Conservation (phyloP, 2,888 invertebrate species). For the Cecidostiba fungosa region DNA sequence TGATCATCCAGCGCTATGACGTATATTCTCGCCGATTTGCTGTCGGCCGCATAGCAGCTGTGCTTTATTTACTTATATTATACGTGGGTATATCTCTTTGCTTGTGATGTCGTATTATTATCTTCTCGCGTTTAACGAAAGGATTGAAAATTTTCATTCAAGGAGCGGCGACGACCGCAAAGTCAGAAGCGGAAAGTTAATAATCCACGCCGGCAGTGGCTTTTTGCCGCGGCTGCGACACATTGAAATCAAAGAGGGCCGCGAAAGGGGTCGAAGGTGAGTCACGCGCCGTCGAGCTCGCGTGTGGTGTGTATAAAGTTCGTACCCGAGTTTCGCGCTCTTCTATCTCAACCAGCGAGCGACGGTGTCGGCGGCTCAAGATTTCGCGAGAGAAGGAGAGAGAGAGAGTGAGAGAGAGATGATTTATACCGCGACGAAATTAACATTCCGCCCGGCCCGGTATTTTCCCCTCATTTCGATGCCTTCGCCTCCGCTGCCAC, state of each 20-base stretch:
- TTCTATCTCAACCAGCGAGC: slow-evolving; percentile 35
- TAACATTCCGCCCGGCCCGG: slow-evolving; percentile 71
- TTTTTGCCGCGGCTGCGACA: slow-evolving; percentile 30
- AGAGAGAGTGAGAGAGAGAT: slow-evolving; percentile 62
- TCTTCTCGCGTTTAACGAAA: not conserved
- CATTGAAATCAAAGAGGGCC: slow-evolving; percentile 13
- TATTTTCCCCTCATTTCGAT: slow-evolving; percentile 72
- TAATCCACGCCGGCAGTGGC: slow-evolving; percentile 63
- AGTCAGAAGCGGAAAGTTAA: slow-evolving; percentile 65
- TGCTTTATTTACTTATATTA: not conserved
- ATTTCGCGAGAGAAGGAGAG: slow-evolving; percentile 47
- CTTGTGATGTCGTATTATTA: not conserved
- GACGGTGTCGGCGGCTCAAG: slow-evolving; percentile 25
- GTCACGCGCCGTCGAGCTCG: slow-evolving; percentile 64
- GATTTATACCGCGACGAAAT: slow-evolving; percentile 72
- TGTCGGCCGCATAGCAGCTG: not conserved
- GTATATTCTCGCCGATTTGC: slow-evolving; percentile 1
- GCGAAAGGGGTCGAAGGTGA: slow-evolving; percentile 69
- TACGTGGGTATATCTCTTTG: not conserved
- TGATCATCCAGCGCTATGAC: slow-evolving; percentile 72
- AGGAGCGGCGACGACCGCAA: not conserved
- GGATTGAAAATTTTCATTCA: not conserved
- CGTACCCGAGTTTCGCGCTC: slow-evolving; percentile 56
- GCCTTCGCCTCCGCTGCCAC: slow-evolving; percentile 47
- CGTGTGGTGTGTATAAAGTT: slow-evolving; percentile 59